These are phyloP conservation scores for Augochlora pura DNA, from an alignment of 1,140 invertebrate genomes.

Conservation along the genomic window DNA sequence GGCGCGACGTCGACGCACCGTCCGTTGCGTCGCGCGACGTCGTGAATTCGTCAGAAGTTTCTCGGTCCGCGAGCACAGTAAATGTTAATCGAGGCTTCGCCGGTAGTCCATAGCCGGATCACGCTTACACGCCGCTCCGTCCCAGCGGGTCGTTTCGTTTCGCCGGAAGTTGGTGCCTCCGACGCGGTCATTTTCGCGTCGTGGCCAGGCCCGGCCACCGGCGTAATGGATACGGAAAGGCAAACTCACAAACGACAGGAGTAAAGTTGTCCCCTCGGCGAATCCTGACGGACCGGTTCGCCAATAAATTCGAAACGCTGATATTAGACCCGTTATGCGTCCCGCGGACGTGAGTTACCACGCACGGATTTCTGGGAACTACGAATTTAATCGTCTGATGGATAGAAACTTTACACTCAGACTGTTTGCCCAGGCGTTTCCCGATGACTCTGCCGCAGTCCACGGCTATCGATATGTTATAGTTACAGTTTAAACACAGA, in stretches of 20 bases:
- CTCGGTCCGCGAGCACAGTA: background rate
- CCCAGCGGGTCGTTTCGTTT: conserved; percentile 4
- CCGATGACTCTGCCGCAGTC: background rate
- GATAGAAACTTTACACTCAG: background rate
- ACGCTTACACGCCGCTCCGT: background rate
- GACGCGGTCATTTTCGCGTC: conserved; percentile 55
- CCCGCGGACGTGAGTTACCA: background rate
- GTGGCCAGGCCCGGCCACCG: background rate
- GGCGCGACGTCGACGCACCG: conserved; percentile 37
- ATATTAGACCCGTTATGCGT: conserved; percentile 49
- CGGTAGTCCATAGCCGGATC: too few relatives aligned
- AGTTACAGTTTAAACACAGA: too few relatives aligned
- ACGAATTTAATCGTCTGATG: background rate
- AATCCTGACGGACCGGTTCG: conserved; percentile 27
- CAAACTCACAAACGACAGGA: conserved; percentile 58
- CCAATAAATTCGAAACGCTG: conserved; percentile 58
- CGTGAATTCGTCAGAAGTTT: conserved; percentile 59
- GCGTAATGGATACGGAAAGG: conserved; percentile 64
- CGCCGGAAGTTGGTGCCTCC: conserved; percentile 46
- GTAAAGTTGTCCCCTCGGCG: conserved; percentile 54
- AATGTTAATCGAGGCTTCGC: conserved; percentile 32
- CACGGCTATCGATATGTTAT: too few relatives aligned
- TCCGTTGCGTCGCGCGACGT: background rate
- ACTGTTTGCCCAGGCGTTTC: background rate
- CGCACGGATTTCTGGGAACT: background rate